Conservation (phyloP, 2,888 invertebrate genomes). For the Tuta absoluta region DNA sequence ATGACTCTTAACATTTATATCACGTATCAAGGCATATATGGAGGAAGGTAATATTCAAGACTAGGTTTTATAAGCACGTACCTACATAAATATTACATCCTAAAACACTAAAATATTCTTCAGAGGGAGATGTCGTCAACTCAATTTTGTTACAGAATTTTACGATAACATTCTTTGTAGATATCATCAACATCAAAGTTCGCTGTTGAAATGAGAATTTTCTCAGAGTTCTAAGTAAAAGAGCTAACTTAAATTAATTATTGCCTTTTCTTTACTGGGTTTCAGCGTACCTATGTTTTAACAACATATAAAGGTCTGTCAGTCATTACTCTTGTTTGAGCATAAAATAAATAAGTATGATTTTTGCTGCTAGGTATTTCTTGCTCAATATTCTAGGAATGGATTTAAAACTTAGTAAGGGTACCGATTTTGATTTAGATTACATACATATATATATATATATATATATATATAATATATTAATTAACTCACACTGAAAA, state of each 20-base stretch:
- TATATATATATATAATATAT: no score
- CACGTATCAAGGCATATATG: slow-evolving; percentile 42
- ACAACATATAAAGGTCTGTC: not conserved
- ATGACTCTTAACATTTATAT: slow-evolving; percentile 44
- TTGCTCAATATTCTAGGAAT: no score
- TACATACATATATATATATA: no score
- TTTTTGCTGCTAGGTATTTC: no score
- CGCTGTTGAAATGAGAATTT: not conserved
- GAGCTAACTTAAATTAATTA: not conserved
- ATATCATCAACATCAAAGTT: not conserved
- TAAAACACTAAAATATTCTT: not conserved
- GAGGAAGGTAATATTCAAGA: slow-evolving; percentile 21
- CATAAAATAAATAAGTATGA: no score
- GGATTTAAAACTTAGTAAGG: no score
- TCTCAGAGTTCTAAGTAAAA: not conserved
- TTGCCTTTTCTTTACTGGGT: not conserved
- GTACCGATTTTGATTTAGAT: no score
- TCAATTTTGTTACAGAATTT: not conserved
- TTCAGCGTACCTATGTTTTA: not conserved
- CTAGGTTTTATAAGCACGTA: not conserved
- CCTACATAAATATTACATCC: not conserved
- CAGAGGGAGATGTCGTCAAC: not conserved
- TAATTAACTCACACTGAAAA: no score
- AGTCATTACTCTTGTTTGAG: no score
- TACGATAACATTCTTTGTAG: not conserved